phyloP scores from a whole-genome alignment of 2,113 vertebrate species.

The Siniperca knerii region DNA sequence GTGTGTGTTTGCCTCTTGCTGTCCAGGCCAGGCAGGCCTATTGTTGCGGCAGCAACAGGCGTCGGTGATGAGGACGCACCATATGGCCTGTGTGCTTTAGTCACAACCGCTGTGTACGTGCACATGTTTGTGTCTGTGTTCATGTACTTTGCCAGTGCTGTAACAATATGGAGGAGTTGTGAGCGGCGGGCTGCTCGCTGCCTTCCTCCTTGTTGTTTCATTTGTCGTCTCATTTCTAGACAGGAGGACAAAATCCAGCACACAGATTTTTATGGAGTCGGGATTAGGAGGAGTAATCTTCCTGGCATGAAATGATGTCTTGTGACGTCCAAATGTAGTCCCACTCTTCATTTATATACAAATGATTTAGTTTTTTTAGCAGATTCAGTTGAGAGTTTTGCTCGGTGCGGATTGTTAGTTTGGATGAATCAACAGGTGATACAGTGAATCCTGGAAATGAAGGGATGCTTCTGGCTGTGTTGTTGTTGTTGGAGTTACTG shows the following conservation, averaged over 20 bases:
- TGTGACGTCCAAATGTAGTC: slow-evolving; percentile 39
- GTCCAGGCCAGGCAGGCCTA: slow-evolving; percentile 86
- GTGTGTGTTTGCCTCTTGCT: slow-evolving; percentile 85
- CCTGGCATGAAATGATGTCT: slow-evolving; percentile 42
- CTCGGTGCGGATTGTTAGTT: background rate
- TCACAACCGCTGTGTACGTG: slow-evolving; percentile 85
- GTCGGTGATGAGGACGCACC: slow-evolving; percentile 90
- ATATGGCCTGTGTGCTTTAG: slow-evolving; percentile 97
- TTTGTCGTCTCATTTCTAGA: slow-evolving; percentile 65
- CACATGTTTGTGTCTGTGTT: slow-evolving; percentile 67
- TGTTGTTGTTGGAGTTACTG: background rate
- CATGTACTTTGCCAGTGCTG: slow-evolving; percentile 89
- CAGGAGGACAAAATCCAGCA: slow-evolving; percentile 61
- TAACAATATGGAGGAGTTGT: slow-evolving; percentile 89
- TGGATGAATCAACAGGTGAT: slow-evolving; percentile 76
- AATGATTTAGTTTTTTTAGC: background rate
- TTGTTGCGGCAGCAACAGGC: slow-evolving; percentile 97
- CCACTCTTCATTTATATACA: background rate
- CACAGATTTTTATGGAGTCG: slow-evolving; percentile 43
- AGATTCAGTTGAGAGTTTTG: background rate
- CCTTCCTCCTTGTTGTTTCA: slow-evolving; percentile 66
- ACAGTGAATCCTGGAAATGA: background rate
- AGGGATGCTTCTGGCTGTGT: background rate
- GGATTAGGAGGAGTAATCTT: slow-evolving; percentile 65
- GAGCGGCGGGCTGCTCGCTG: slow-evolving; percentile 67